These are phyloP conservation scores for Garrulus glandarius DNA, from an alignment of 2,797 vertebrate species.

Conservation along the genomic window DNA sequence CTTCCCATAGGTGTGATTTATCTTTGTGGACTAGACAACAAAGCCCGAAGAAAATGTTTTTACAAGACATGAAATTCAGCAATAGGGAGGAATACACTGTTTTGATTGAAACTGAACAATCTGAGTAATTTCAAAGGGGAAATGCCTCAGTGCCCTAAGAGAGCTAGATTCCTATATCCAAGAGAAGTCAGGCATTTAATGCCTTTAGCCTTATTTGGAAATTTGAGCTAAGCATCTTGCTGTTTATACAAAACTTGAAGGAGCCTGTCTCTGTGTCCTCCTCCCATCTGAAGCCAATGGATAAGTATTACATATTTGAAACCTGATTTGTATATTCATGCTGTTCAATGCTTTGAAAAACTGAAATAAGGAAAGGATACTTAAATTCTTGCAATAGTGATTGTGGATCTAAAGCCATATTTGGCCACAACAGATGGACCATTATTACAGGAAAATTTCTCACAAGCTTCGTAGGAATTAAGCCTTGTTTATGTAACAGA, in stretches of 20 bases:
- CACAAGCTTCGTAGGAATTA: background rate
- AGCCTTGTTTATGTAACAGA: background rate
- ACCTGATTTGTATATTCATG: background rate
- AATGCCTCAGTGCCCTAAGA: background rate
- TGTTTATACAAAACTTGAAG: background rate
- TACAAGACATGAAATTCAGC: background rate
- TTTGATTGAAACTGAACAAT: background rate
- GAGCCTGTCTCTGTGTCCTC: background rate
- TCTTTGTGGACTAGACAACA: background rate
- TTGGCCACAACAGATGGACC: background rate
- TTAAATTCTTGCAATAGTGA: background rate
- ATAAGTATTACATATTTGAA: background rate
- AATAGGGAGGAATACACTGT: background rate
- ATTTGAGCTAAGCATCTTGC: background rate
- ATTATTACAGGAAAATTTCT: background rate
- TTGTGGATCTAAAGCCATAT: background rate
- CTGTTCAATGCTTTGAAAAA: background rate
- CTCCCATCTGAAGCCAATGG: background rate
- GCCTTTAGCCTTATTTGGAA: background rate
- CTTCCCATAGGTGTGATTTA: background rate
- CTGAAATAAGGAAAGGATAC: background rate
- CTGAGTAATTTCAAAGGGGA: background rate
- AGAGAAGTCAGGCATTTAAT: background rate
- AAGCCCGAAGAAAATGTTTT: background rate
- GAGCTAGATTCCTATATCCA: background rate